These are phyloP conservation scores for Charanyca ferruginea DNA, from an alignment of 2,888 invertebrate species.

Conservation along the genomic window DNA sequence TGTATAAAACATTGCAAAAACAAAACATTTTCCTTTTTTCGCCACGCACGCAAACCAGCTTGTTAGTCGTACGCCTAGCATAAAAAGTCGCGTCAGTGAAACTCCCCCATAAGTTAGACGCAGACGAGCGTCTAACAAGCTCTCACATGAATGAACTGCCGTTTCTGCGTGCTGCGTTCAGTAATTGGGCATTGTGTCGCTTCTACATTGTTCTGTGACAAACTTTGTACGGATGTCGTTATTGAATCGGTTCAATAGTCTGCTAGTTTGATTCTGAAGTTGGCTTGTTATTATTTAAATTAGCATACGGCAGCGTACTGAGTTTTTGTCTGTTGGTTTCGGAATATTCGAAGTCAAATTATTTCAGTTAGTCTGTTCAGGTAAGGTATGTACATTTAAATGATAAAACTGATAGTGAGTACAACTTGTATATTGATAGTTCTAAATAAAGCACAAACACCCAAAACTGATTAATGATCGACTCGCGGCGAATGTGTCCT, in stretches of 20 bases:
- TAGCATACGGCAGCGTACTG: conserved; percentile 8
- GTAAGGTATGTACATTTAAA: neutral
- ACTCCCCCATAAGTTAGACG: conserved; percentile 61
- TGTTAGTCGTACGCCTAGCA: neutral
- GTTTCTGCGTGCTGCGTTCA: conserved; percentile 74
- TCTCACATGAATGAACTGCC: conserved; percentile 77
- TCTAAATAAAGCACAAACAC: no score
- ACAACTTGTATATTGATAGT: no score
- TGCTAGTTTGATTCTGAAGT: conserved; percentile 38
- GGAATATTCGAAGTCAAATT: no score
- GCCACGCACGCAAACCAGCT: neutral
- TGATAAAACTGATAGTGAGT: conserved; percentile 7
- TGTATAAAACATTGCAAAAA: neutral
- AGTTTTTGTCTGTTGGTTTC: conserved; percentile 3
- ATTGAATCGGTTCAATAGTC: conserved; percentile 58
- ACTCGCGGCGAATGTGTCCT: no score
- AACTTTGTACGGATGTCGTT: conserved; percentile 62
- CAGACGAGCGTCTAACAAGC: conserved; percentile 81
- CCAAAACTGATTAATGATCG: no score
- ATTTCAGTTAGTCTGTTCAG: no score
- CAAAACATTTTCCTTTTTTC: no score
- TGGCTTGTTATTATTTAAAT: conserved; percentile 35
- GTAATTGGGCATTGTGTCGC: conserved; percentile 79
- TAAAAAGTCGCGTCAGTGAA: conserved; percentile 46
- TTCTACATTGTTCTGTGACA: conserved; percentile 76